phyloP scores from a whole-genome alignment of 2,888 invertebrate genomes.

The Hartigia nigra region DNA sequence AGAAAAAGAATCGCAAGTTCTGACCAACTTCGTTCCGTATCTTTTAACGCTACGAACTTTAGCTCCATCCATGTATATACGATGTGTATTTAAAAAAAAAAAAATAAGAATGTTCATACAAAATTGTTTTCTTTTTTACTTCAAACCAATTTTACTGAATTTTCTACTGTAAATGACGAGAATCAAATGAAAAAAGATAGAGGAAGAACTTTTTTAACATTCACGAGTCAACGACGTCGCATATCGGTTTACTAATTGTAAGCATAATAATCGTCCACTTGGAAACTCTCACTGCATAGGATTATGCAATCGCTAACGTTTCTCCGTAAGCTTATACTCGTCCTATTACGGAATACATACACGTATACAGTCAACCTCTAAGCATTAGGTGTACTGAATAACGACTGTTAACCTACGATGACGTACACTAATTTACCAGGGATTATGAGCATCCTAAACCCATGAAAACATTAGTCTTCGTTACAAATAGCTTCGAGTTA shows the following conservation, averaged over 20 bases:
- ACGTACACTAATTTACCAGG: conserved; percentile 39
- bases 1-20: background rate
- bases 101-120: no score
- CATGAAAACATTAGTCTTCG: conserved; percentile 37
- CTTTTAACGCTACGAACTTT: background rate
- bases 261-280: conserved; percentile 44
- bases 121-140: no score
- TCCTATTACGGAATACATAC: conserved; percentile 29
- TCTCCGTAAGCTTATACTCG: conserved; percentile 25
- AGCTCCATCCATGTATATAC: background rate
- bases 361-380: conserved; percentile 34
- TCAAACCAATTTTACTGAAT: background rate
- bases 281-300: conserved; percentile 29
- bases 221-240: conserved; percentile 32
- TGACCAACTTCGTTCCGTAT: background rate
- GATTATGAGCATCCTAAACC: conserved; percentile 31
- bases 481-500: conserved; percentile 32
- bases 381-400: conserved; percentile 38
- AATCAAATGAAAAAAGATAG: conserved; percentile 6
- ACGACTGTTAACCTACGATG: conserved; percentile 40
- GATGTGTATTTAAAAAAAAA: no score
- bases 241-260: conserved; percentile 36
- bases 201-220: conserved; percentile 37
- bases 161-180: background rate
- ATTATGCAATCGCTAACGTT: conserved; percentile 36